Evolutionary conservation across 2,113 vertebrate species (phyloP), one percentile per base, ranked within the genome.

Genomic region (Clarias magur): DNA sequence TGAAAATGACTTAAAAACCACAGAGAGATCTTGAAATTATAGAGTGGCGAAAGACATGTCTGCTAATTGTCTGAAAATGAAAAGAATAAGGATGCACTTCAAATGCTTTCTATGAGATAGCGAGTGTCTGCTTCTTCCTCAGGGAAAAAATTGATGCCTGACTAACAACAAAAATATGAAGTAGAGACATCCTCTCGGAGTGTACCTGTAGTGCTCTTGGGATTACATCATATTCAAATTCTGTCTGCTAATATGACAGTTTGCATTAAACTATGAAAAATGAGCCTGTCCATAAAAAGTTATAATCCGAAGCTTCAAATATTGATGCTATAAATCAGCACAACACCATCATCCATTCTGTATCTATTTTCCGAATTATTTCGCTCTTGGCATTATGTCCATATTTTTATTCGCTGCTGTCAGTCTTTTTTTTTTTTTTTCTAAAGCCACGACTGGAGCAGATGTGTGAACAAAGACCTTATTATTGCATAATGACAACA

Each of bases 401-500:
- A 91, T 84, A 42, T 70, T 76, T 80, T 85, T n/a, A n/a, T 87
- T 88, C 34, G 38, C 80, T 83, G 72, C 80, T 89, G 92, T 91
- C 93, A 93, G 90, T 93, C 91, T 91, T 70, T 62, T 88, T 83
- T 34, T 34, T 34, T 34, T 34, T 38, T 38, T 38, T 48, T 86
- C 70, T 80, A 72, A 17, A 83, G 80, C 90, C 34, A 70, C 85
- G 87, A 84, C 84, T 83, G 82, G 85, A 90, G 65, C 90, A 92
- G 90, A 86, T 92, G 90, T 90, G 89, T 17, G 67, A 87, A 86
- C 82, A 88, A 65, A 86, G 92, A 80, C 91, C 92, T 88, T 85
- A 93, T 94, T 95, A 94, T 91, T 89, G 88, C 87, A 90, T 92
- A 92, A 84, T 91, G 91, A 93, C 94, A 92, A 93, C 92, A 93